Conservation (phyloP, 2,113 vertebrate species). For the Ginglymostoma cirratum region DNA sequence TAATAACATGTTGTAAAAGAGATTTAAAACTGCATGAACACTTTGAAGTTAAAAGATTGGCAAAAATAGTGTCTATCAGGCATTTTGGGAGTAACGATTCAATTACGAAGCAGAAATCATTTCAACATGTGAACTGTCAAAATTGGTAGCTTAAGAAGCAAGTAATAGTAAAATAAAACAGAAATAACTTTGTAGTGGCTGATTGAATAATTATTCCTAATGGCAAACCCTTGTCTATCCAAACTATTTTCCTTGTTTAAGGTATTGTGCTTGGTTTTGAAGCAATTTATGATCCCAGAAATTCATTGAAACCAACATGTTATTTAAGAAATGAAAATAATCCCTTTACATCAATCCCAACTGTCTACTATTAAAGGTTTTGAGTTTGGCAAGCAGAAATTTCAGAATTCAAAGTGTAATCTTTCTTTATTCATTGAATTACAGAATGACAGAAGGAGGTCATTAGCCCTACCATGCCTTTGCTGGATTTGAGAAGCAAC, state of each 20-base stretch:
- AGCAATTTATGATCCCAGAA: neutral
- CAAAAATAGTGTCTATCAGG: neutral
- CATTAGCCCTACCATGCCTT: neutral
- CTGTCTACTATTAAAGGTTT: neutral
- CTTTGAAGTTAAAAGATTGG: slow-evolving; percentile 20
- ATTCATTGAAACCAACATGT: neutral
- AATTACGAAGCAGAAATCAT: neutral
- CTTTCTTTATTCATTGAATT: neutral
- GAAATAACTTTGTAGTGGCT: neutral
- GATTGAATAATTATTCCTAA: neutral
- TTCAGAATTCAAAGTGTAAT: neutral
- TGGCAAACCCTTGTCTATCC: neutral
- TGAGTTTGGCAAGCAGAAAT: neutral
- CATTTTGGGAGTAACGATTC: neutral
- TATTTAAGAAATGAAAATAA: slow-evolving; percentile 1
- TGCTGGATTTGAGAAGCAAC: neutral
- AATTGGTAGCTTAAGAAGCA: neutral
- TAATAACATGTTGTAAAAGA: slow-evolving; percentile 2
- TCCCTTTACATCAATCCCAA: neutral
- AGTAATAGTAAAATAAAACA: neutral
- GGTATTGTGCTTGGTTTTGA: neutral
- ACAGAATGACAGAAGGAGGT: neutral
- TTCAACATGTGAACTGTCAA: neutral
- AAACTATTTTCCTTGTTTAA: neutral
- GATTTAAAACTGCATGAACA: slow-evolving; percentile 15